These are phyloP conservation scores for Bucco capensis DNA, from an alignment of 2,113 vertebrate genomes.

Conservation along the genomic window DNA sequence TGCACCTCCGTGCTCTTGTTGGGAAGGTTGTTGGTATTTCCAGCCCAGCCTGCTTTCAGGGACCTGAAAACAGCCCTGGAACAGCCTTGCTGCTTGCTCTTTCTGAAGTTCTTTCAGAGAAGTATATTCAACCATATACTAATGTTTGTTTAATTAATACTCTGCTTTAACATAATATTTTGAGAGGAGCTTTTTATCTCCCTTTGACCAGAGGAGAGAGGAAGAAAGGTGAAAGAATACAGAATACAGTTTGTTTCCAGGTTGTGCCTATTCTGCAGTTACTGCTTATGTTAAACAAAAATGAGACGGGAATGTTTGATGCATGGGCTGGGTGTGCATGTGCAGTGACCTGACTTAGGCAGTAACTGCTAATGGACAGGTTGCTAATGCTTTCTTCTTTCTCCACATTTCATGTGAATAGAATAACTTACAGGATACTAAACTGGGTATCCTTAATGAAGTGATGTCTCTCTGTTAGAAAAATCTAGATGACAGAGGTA, in stretches of 20 bases:
- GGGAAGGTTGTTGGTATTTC: neutral
- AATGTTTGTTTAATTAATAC: neutral
- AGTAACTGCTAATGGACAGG: rapidly evolving
- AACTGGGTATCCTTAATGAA: neutral
- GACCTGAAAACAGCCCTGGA: neutral
- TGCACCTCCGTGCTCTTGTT: neutral
- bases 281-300: neutral
- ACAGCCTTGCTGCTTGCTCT: neutral
- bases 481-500: neutral
- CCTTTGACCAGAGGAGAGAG: neutral
- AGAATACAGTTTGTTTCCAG: neutral
- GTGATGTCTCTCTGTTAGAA: neutral
- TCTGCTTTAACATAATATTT: neutral
- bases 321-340: rapidly evolving
- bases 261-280: neutral
- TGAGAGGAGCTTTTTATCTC: neutral
- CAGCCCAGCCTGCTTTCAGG: neutral
- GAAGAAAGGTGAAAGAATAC: neutral
- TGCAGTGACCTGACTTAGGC: rapidly evolving
- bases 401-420: neutral
- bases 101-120: neutral
- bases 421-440: neutral
- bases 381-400: neutral
- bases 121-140: neutral
- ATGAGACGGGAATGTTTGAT: neutral